Percentiles rank a stretch among this genome's conserved stretches.
Conservation (phyloP, 2,797 vertebrate species). For the Adrianichthys oophorus region DNA sequence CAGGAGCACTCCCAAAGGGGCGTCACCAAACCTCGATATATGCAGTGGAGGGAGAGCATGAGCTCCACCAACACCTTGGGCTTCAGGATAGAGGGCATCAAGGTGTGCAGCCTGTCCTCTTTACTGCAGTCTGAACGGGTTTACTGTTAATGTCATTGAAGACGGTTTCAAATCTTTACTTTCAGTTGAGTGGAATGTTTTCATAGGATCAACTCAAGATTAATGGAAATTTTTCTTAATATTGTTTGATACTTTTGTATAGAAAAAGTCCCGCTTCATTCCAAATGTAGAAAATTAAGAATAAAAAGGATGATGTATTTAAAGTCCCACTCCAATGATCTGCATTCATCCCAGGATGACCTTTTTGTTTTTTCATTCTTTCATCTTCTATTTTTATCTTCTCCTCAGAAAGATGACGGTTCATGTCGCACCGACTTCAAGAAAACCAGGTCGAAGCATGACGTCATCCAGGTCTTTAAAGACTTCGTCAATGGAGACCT, state of each 20-base stretch:
- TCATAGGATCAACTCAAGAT: too few species aligned
- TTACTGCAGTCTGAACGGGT: not conserved
- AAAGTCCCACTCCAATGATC: too few species aligned
- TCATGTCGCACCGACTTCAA: constrained; percentile 97
- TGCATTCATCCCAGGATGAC: too few species aligned
- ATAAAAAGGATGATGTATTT: too few species aligned
- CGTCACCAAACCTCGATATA: constrained; percentile 95
- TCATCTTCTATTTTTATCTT: constrained; percentile 1
- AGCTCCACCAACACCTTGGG: constrained; percentile 95
- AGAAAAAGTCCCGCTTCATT: too few species aligned
- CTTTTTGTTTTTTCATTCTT: not conserved
- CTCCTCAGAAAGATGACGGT: constrained; percentile 87
- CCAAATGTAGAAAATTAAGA: too few species aligned
- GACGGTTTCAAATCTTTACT: too few species aligned
- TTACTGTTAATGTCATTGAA: not conserved
- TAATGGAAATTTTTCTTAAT: too few species aligned
- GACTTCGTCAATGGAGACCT: constrained; percentile 88
- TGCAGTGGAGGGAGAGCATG: constrained; percentile 98
- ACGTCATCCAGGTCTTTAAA: constrained; percentile 87
- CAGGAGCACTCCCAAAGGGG: constrained; percentile 87
- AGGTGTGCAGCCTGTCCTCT: constrained; percentile 72
- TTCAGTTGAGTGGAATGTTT: too few species aligned
- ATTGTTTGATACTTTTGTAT: too few species aligned
- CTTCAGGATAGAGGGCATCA: constrained; percentile 97
- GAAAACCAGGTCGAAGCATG: constrained; percentile 88